Evolutionary conservation across 2,113 vertebrate genomes (phyloP).

Genomic region (Coryphaenoides rupestris): DNA sequence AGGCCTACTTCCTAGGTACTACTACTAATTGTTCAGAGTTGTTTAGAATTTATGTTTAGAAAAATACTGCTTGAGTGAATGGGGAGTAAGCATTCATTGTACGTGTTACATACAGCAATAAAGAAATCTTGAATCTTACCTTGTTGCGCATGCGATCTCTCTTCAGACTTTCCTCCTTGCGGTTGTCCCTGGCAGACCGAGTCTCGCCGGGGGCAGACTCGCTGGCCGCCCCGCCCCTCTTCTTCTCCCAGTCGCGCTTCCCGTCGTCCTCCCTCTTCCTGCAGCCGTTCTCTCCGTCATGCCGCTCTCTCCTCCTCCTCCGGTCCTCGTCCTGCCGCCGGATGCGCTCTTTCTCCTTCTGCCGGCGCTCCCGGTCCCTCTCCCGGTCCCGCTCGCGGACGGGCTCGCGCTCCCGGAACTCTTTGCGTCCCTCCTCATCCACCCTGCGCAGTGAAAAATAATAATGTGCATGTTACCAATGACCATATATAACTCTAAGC

Average conservation of each 20-base stretch:
- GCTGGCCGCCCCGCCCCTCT: slow-evolving; percentile 72
- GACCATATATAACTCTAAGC: no score
- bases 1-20: no score
- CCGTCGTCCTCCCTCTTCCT: slow-evolving; percentile 87
- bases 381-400: slow-evolving; percentile 54
- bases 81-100: no score
- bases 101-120: no score
- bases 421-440: slow-evolving; percentile 83
- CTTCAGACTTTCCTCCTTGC: slow-evolving; percentile 84
- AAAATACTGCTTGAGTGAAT: no score
- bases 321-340: slow-evolving; percentile 90
- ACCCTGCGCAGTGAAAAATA: slow-evolving; percentile 59
- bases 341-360: slow-evolving; percentile 83
- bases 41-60: no score
- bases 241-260: slow-evolving; percentile 83
- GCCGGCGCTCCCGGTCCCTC: slow-evolving; percentile 82
- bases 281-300: slow-evolving; percentile 84
- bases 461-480: no score
- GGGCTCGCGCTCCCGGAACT: slow-evolving; percentile 84
- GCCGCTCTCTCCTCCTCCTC: slow-evolving; percentile 84
- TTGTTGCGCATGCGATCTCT: slow-evolving; percentile 94
- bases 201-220: slow-evolving; percentile 75
- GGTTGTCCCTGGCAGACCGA: slow-evolving; percentile 79
- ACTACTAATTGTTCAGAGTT: no score
- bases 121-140: no score